phyloP scores from a whole-genome alignment of 2,888 invertebrate species.

The Phytoseiulus persimilis region DNA sequence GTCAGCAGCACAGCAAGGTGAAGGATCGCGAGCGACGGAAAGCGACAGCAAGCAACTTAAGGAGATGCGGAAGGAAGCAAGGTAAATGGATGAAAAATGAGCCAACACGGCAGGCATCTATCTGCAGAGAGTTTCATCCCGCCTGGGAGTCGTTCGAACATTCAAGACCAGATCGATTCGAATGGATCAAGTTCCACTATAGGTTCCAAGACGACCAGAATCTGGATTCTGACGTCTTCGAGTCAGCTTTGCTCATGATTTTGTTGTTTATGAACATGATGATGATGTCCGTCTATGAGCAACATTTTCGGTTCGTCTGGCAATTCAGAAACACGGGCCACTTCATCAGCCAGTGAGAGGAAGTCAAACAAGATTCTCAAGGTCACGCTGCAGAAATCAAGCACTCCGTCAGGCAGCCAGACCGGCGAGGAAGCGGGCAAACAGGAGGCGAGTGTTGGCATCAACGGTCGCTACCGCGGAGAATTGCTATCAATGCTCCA shows the following conservation, averaged over 20 bases:
- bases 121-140: neutral
- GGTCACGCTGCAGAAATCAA: neutral
- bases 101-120: neutral
- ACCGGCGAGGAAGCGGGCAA: neutral
- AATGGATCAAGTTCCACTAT: neutral
- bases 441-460: neutral
- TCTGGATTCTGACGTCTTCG: neutral
- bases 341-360: neutral
- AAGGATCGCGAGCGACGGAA: neutral
- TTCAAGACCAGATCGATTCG: neutral
- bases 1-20: neutral
- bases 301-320: neutral
- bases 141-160: neutral
- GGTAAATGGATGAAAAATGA: neutral
- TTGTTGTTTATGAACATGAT: neutral
- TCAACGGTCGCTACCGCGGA: neutral
- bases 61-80: neutral
- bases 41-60: neutral
- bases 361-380: neutral
- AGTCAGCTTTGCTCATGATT: neutral
- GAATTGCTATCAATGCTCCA: neutral
- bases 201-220: neutral
- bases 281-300: neutral
- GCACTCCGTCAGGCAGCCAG: neutral
- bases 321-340: neutral